phyloP scores from a whole-genome alignment of 2,888 invertebrate species.

The Zaprionus obscuricornis region DNA sequence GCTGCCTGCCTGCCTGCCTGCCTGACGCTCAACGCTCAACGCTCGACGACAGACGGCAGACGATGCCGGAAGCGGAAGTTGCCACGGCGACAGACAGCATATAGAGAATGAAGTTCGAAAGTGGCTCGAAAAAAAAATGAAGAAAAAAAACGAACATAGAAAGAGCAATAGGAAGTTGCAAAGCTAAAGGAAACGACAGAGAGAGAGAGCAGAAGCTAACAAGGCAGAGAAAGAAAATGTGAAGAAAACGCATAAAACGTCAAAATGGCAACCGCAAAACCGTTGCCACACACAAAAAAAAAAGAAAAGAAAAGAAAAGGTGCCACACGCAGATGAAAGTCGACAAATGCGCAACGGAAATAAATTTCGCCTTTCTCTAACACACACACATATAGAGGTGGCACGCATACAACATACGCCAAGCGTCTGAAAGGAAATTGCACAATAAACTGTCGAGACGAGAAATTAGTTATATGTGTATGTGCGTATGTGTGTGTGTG shows the following conservation, averaged over 20 bases:
- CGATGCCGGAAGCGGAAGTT: constrained; percentile 70
- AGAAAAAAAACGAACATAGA: too few species aligned
- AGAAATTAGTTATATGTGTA: constrained; percentile 57
- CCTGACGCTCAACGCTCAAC: too few species aligned
- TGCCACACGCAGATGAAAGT: constrained; percentile 41
- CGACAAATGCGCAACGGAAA: constrained; percentile 70
- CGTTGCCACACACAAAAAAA: constrained; percentile 18
- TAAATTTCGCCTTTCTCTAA: constrained; percentile 47
- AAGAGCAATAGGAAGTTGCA: too few species aligned
- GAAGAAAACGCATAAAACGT: constrained; percentile 66
- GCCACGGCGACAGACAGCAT: constrained; percentile 31
- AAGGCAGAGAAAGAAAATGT: constrained; percentile 40
- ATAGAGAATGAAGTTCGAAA: too few species aligned
- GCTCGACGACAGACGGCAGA: constrained; percentile 28
- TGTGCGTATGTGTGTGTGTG: constrained; percentile 22
- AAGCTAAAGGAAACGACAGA: too few species aligned
- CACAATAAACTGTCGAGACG: constrained; percentile 78
- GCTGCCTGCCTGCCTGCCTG: not conserved
- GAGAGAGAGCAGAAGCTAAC: constrained; percentile 59
- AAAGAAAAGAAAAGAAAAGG: constrained; percentile 29
- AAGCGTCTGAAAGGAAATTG: constrained; percentile 60
- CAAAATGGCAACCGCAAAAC: constrained; percentile 70
- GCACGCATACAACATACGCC: too few species aligned
- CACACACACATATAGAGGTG: too few species aligned
- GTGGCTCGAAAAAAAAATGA: too few species aligned